Conservation (phyloP, 2,797 vertebrate genomes). For the Telmatherina bonti region DNA sequence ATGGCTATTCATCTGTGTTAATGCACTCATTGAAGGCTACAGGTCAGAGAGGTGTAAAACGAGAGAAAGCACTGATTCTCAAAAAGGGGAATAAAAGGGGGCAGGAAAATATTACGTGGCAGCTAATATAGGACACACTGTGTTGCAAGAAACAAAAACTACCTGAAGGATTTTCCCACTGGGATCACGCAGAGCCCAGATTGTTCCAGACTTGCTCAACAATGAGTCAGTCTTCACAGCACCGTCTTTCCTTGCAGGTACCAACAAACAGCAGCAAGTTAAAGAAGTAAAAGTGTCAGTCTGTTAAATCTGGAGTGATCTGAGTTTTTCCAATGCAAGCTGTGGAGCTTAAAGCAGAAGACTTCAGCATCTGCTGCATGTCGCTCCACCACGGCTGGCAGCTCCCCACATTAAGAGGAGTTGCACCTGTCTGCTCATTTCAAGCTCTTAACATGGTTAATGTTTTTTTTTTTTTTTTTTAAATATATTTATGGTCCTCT, state of each 20-base stretch:
- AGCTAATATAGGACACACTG: conserved; percentile 25
- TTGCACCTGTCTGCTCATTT: conserved; percentile 38
- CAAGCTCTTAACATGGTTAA: conserved; percentile 18
- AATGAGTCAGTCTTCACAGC: conserved; percentile 79
- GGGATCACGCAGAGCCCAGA: conserved; percentile 83
- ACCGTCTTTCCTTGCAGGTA: conserved; percentile 62
- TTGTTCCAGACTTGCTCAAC: conserved; percentile 85
- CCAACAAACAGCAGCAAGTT: conserved; percentile 54
- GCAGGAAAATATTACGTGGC: conserved; percentile 12
- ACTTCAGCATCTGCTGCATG: conserved; percentile 10
- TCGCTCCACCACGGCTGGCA: not conserved
- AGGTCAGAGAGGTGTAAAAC: conserved; percentile 58
- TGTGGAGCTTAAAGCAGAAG: not conserved
- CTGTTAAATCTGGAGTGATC: conserved; percentile 2
- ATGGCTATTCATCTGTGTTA: conserved; percentile 67
- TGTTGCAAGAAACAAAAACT: conserved; percentile 33
- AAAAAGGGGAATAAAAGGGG: conserved; percentile 18
- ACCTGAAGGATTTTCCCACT: conserved; percentile 86
- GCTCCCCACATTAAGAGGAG: conserved; percentile 27
- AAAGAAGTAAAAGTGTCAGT: conserved; percentile 2
- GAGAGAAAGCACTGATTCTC: conserved; percentile 49
- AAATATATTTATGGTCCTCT: conserved; percentile 6
- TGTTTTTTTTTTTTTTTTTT: conserved; percentile 13
- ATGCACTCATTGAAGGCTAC: conserved; percentile 59
- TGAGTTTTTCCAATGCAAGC: not conserved